A percentile compares a stretch with the other conserved stretches of the same genome.
Conservation (phyloP, 2,113 vertebrate genomes). For the Pelecanoides urinatrix region DNA sequence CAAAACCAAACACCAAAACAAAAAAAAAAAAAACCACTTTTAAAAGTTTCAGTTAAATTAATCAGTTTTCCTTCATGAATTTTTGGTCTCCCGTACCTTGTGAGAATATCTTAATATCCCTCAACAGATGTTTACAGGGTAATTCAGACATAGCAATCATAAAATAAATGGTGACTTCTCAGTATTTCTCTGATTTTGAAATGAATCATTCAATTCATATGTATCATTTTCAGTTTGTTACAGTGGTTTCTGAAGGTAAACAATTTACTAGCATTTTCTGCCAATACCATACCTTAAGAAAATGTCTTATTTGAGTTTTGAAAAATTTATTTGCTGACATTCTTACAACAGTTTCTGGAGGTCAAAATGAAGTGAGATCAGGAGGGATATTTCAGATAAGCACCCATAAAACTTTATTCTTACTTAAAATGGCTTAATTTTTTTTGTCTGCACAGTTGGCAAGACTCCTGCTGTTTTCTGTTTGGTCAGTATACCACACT, state of each 20-base stretch:
- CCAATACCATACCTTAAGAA: neutral
- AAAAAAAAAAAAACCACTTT: fast-evolving
- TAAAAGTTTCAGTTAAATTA: neutral
- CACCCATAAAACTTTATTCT: neutral
- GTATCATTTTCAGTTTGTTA: neutral
- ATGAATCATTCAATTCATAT: neutral
- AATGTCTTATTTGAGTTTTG: neutral
- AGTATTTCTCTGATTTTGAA: neutral
- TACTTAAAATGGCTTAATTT: neutral
- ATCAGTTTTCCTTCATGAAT: neutral
- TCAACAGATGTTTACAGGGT: neutral
- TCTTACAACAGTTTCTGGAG: neutral
- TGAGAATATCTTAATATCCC: neutral
- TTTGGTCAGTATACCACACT: neutral
- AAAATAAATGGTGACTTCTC: neutral
- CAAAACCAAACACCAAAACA: no score
- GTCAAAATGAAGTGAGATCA: neutral
- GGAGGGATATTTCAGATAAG: neutral
- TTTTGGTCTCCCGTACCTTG: neutral
- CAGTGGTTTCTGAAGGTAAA: neutral
- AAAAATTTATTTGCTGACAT: neutral
- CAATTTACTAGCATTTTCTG: neutral
- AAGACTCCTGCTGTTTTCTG: neutral
- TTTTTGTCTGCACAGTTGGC: neutral
- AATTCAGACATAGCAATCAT: neutral